Evolutionary conservation across 2,888 invertebrate species (phyloP).

Genomic region (Eupithecia dodoneata): DNA sequence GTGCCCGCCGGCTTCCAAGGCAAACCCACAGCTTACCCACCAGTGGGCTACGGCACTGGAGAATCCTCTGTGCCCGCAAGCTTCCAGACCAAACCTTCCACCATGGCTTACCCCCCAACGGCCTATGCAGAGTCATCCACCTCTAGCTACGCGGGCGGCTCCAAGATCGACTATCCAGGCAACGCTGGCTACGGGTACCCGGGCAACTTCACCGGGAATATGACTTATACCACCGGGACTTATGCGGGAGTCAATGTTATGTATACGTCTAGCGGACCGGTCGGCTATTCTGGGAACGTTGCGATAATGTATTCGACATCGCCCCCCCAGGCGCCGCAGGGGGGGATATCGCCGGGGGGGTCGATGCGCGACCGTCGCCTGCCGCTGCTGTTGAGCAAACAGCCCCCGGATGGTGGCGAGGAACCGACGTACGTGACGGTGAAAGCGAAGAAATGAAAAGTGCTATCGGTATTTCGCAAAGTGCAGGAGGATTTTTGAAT

Average conservation of each 20-base stretch:
- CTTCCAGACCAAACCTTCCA: neutral
- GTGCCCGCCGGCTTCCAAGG: constrained; percentile 34
- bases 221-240: constrained; percentile 35
- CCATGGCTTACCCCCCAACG: neutral
- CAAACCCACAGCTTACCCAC: constrained; percentile 3
- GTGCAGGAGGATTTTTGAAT: constrained; percentile 74
- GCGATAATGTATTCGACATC: constrained; percentile 32
- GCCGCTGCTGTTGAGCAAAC: constrained; percentile 52
- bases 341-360: constrained; percentile 31
- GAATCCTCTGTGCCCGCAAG: neutral
- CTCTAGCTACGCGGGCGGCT: constrained; percentile 18
- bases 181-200: constrained; percentile 12
- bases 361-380: constrained; percentile 44
- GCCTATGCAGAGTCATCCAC: neutral
- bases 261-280: constrained; percentile 36
- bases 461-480: constrained; percentile 80
- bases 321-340: constrained; percentile 18
- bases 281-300: constrained; percentile 35
- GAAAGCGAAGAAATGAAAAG: constrained; percentile 74
- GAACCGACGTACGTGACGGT: constrained; percentile 71
- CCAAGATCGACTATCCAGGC: constrained; percentile 4
- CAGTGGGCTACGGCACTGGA: neutral
- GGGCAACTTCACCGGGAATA: constrained; percentile 14
- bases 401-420: constrained; percentile 26
- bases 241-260: constrained; percentile 38